Conservation (phyloP, 2,888 invertebrate genomes). For the Tholera decimalis region DNA sequence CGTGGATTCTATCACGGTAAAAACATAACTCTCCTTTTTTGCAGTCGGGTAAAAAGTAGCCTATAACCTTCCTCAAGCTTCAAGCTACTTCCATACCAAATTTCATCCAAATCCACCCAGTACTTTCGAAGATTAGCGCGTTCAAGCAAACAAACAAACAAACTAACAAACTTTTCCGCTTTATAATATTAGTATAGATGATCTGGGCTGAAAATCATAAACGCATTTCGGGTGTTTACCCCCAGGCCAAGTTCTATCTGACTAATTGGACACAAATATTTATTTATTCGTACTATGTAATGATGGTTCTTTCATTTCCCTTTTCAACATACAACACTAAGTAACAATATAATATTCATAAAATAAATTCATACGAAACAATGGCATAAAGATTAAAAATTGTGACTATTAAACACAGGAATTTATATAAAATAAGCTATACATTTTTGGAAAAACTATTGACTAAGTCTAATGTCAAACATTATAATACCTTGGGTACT, state of each 20-base stretch:
- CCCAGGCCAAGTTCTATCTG: conserved; percentile 12
- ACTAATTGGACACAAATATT: conserved; percentile 33
- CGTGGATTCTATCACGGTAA: no score
- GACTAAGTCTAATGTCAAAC: conserved; percentile 32
- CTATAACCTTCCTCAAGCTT: no score
- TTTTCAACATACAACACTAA: conserved; percentile 23
- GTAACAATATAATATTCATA: conserved; percentile 29
- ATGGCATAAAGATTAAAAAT: conserved; percentile 18
- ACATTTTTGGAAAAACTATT: conserved; percentile 22
- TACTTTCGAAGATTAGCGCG: no score
- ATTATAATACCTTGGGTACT: conserved; percentile 45
- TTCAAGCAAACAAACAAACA: not conserved
- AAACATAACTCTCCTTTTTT: no score
- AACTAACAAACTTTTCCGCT: not conserved
- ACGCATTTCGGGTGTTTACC: not conserved
- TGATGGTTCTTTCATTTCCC: conserved; percentile 14
- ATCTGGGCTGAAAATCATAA: not conserved
- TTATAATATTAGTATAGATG: no score
- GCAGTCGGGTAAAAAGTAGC: no score
- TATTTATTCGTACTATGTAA: conserved; percentile 26
- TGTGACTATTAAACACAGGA: conserved; percentile 23
- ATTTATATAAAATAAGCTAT: conserved; percentile 9
- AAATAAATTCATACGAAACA: conserved; percentile 22
- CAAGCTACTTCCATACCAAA: no score
- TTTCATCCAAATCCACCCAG: no score